Evolutionary conservation across 2,113 vertebrate genomes (phyloP), one percentile per base, ranked within the genome.

Genomic region (Tragelaphus imberbis): DNA sequence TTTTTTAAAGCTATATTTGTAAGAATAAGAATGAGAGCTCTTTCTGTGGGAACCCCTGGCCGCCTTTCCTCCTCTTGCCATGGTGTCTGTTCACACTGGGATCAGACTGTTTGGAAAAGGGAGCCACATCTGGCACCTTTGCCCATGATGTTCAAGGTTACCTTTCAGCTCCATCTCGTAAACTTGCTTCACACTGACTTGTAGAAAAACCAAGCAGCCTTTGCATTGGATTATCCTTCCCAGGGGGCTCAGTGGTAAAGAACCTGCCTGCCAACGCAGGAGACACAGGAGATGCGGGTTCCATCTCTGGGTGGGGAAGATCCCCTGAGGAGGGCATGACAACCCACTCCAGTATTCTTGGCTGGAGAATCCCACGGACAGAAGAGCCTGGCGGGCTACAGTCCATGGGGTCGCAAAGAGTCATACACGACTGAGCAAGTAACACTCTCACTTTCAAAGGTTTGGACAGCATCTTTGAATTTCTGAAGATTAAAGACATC

Each of bases 141-240:
- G 99, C 99, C 99, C 12, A 98, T 99, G 0, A 99, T 99, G n/a
- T 99, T 99, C 98, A 99, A 98, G 98, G 99, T 99, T 27, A 99
- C 99, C 44, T 99, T 99, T 97, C 99, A 99, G 53, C 99, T 99
- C 4, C 99, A 99, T 81, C 98, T 99, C 1, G 99, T 99, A 61
- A 99, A 99, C 98, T 99, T 99, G 65, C 99, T 99, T 97, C 99
- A 99, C 98, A 99, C 99, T 96, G 99, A 99, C 97, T 98, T 99
- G 98, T 99, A 99, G 98, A 99, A 99, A 97, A 99, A 99, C 97
- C 79, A 98, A 99, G 88, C 99, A 99, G 98, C 99, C 7, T 99
- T 99, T 2, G 99, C 99, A 99, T 99, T 25, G 99, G 99, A 91
- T 98, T 99, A 63, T 99, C 99, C 68, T 40, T 71, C 68, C 68